Evolutionary conservation across 2,113 vertebrate species (phyloP).

Genomic region (Colossoma macropomum): DNA sequence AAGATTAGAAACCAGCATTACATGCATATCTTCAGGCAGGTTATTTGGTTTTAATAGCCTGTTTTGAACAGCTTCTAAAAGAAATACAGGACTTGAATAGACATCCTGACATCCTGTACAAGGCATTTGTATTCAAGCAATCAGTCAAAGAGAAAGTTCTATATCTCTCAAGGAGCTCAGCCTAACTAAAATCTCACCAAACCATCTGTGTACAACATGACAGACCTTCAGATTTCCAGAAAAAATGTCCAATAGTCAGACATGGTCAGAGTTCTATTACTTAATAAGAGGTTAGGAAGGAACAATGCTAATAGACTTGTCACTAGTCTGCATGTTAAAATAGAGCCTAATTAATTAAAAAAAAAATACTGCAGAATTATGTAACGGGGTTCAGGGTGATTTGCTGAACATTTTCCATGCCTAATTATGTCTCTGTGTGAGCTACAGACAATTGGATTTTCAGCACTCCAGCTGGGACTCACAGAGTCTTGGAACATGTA

Average conservation of each 20-base stretch:
- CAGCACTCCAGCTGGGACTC: neutral
- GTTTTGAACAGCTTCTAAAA: too few relatives aligned
- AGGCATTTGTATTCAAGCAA: too few relatives aligned
- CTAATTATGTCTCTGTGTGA: conserved; percentile 54
- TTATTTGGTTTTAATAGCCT: too few relatives aligned
- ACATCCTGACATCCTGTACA: too few relatives aligned
- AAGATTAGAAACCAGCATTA: too few relatives aligned
- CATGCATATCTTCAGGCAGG: too few relatives aligned
- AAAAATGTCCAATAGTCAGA: neutral
- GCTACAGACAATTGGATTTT: conserved; percentile 14
- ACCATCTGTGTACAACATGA: neutral
- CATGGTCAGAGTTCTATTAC: neutral
- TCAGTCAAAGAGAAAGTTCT: neutral
- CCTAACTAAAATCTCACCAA: neutral
- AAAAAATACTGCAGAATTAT: conserved; percentile 43
- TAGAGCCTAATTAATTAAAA: conserved; percentile 56
- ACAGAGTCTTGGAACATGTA: neutral
- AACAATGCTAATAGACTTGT: conserved; percentile 22
- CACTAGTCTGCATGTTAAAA: conserved; percentile 16
- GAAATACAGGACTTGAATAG: too few relatives aligned
- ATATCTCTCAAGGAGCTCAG: neutral
- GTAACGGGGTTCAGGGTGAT: conserved; percentile 58
- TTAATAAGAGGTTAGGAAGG: conserved; percentile 7
- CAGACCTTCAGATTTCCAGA: neutral
- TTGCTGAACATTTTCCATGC: conserved; percentile 25